These are phyloP conservation scores for Myotis brandtii DNA, from an alignment of 2,113 vertebrate species.

Conservation along the genomic window DNA sequence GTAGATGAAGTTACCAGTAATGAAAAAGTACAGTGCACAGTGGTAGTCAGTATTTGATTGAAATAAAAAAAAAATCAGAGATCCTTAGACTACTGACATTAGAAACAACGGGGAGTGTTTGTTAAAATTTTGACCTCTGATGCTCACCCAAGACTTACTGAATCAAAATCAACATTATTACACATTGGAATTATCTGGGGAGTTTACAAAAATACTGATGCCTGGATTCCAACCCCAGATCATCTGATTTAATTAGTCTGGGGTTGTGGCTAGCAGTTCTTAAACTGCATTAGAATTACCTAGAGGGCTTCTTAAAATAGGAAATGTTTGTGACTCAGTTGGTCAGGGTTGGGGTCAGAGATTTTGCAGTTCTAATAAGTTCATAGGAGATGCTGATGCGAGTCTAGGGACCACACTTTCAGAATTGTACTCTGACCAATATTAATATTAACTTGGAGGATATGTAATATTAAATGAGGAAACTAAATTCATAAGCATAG, in stretches of 20 bases:
- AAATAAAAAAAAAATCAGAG: neutral
- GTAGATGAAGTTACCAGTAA: neutral
- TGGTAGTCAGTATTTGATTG: neutral
- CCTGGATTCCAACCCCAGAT: neutral
- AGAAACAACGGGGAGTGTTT: neutral
- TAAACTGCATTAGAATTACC: neutral
- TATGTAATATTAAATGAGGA: conserved; percentile 7
- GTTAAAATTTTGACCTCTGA: conserved; percentile 31
- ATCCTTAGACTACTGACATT: neutral
- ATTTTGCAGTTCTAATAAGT: neutral
- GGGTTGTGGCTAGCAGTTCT: neutral
- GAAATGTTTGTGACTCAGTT: neutral
- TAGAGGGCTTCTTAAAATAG: neutral
- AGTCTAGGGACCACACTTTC: neutral
- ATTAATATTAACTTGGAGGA: neutral
- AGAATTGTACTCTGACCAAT: neutral
- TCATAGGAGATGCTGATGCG: neutral
- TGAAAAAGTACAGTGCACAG: neutral
- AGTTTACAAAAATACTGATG: conserved; percentile 10
- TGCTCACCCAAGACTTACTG: neutral
- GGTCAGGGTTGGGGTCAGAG: neutral
- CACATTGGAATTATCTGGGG: neutral
- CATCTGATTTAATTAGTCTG: conserved; percentile 30
- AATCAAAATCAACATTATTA: conserved; percentile 35
- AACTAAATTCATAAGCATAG: neutral